Percentiles rank a stretch among this genome's conserved stretches.
phyloP scores from a whole-genome alignment of 37 sponge, comb jelly and placozoan genomes.

The Theonella swinhoei region DNA sequence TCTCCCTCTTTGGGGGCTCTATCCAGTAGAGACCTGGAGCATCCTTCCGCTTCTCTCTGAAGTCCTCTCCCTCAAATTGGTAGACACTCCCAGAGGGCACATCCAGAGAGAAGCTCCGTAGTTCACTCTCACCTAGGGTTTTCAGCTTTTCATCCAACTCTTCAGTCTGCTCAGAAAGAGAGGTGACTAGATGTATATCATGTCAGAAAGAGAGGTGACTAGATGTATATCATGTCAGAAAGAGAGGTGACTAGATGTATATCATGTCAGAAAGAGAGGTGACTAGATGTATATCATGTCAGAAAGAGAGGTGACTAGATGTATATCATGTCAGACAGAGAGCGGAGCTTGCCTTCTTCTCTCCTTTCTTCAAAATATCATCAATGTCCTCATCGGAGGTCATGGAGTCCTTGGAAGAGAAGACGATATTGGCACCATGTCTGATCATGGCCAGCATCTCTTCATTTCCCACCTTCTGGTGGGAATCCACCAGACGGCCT shows the following conservation, averaged over 20 bases:
- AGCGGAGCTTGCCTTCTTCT: slow-evolving; percentile 65
- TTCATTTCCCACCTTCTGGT: slow-evolving; percentile 86
- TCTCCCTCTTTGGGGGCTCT: slow-evolving; percentile 96
- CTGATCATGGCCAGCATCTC: slow-evolving; percentile 98
- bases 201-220: neutral
- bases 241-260: neutral
- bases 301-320: neutral
- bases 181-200: neutral
- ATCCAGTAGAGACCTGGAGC: slow-evolving; percentile 84
- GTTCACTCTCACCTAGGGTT: slow-evolving; percentile 80
- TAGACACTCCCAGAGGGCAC: slow-evolving; percentile 85
- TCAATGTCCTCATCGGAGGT: slow-evolving; percentile 92
- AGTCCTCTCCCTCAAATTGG: slow-evolving; percentile 97
- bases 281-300: too few species aligned
- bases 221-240: too few species aligned
- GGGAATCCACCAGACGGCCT: slow-evolving; percentile 88
- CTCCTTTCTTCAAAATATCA: slow-evolving; percentile 73
- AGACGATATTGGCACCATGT: slow-evolving; percentile 93
- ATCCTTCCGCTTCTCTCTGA: slow-evolving; percentile 86
- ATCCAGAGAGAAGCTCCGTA: slow-evolving; percentile 92
- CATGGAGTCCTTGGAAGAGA: slow-evolving; percentile 86
- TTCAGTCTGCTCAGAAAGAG: slow-evolving; percentile 51
- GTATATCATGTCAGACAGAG: too few species aligned
- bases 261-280: neutral
- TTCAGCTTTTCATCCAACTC: slow-evolving; percentile 81